These are phyloP conservation scores for Lycodopsis pacificus DNA, from an alignment of 2,797 vertebrate genomes.

Conservation along the genomic window DNA sequence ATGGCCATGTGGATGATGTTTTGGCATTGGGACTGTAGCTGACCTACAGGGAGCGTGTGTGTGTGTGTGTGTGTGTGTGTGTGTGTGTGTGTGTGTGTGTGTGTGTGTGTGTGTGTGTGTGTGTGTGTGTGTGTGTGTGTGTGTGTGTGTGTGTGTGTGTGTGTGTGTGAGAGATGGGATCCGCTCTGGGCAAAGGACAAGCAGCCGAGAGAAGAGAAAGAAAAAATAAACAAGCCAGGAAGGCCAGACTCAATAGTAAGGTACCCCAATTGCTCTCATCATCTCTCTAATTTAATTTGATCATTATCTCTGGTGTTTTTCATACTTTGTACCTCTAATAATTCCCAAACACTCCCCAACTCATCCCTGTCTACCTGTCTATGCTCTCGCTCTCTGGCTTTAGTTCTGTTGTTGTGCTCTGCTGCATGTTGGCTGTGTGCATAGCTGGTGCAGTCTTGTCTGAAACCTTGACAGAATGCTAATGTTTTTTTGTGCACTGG, in stretches of 20 bases:
- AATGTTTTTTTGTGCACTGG: conserved; percentile 70
- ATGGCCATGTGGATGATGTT: conserved; percentile 76
- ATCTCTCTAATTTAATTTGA: conserved; percentile 55
- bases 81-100: conserved; percentile 43
- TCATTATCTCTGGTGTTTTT: conserved; percentile 42
- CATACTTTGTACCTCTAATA: conserved; percentile 41
- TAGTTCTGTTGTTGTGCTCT: conserved; percentile 71
- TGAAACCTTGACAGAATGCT: conserved; percentile 80
- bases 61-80: conserved; percentile 59
- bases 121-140: conserved; percentile 47
- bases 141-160: conserved; percentile 33
- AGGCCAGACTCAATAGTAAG: conserved; percentile 88
- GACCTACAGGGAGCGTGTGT: conserved; percentile 66
- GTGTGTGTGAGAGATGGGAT: conserved; percentile 76
- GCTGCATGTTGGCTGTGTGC: conserved; percentile 78
- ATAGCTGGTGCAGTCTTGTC: conserved; percentile 76
- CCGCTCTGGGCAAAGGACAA: conserved; percentile 77
- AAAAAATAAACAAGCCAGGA: conserved; percentile 77
- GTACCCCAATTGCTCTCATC: conserved; percentile 78
- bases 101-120: conserved; percentile 57
- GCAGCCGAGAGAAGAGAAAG: conserved; percentile 75
- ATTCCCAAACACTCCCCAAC: conserved; percentile 38
- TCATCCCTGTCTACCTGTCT: conserved; percentile 61
- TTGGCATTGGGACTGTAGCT: conserved; percentile 73
- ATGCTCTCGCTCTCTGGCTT: conserved; percentile 46